phyloP scores from a whole-genome alignment of 2,888 invertebrate genomes.

The Trichogramma evanescens region DNA sequence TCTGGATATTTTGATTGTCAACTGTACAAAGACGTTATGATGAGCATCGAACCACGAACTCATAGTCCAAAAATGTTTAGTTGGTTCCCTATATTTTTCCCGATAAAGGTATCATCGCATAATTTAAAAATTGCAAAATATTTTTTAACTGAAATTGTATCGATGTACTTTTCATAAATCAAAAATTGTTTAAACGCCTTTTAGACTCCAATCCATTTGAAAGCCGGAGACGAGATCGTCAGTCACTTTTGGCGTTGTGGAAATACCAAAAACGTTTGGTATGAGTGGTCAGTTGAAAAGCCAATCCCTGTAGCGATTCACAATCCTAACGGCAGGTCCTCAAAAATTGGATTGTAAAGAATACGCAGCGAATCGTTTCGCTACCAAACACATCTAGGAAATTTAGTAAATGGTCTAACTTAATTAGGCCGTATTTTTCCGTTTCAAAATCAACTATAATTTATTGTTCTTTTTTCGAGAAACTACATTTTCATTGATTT shows the following conservation, averaged over 20 bases:
- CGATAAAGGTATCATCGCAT: slow-evolving; percentile 61
- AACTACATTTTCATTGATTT: neutral
- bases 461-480: neutral
- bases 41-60: slow-evolving; percentile 86
- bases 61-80: slow-evolving; percentile 91
- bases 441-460: neutral
- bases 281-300: slow-evolving; percentile 79
- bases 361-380: neutral
- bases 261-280: slow-evolving; percentile 82
- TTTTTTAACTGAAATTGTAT: neutral
- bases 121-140: neutral
- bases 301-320: slow-evolving; percentile 58
- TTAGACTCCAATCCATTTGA: slow-evolving; percentile 68
- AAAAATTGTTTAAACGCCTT: slow-evolving; percentile 1
- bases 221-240: slow-evolving; percentile 63
- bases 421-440: neutral
- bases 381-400: too few relatives aligned
- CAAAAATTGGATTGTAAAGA: slow-evolving; percentile 58
- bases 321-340: slow-evolving; percentile 68
- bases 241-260: slow-evolving; percentile 84
- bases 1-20: slow-evolving; percentile 91
- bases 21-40: slow-evolving; percentile 73
- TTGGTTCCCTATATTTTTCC: slow-evolving; percentile 97
- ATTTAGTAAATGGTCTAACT: too few relatives aligned
- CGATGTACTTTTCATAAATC: neutral